Base-by-base conservation (phyloP, 2,797 vertebrate species). In the Leuciscus waleckii region DNA sequence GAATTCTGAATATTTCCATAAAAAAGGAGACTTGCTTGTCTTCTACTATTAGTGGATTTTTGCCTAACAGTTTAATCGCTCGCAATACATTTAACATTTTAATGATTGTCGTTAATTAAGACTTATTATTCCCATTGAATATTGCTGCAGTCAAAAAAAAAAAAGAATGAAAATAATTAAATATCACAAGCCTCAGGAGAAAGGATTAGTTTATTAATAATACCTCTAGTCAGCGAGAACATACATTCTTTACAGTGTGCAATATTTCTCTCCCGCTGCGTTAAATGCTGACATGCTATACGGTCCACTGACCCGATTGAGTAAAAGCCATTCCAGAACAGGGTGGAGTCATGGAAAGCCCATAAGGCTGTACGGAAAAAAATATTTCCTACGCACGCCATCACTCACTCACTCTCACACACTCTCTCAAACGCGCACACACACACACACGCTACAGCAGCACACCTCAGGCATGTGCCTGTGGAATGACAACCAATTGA, bases 121-220 rank as follows among this genome's bases (percentile, higher is more conserved):
- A 21, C 10, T n/a, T 17, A 51, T 51, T 51, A 75, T 65, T 83
- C 41, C 8, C 35, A 10, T 8, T 16, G 23, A 77, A 76, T 1
- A 67, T n/a, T 23, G 63, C 58, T 67, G 70, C 58, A 21, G 35
- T 43, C 17, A 71, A 61, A 79, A 51, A 41, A 46, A 58, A 21
- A 2, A 46, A 46, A 23, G 2, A 29, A 58, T 21, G 26, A 39
- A 21, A 19, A 2, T 2, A 43, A 35, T 61, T 32, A 43, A 16
- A 43, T 35, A 41, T 83, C 54, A 73, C 74, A 73, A 80, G 70
- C 29, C 16, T 77, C 17, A 29, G 29, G 49, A 58, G 54, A 41
- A 76, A 63, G n/a, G 17, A 79, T 86, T 58, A 49, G 77, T 88
- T 86, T 88, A 86, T 88, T 88, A 84, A 74, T 88, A 81, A 86